Percentiles rank a stretch among this genome's conserved stretches.
phyloP scores from a whole-genome alignment of 2,113 vertebrate genomes.

The Channa argus region DNA sequence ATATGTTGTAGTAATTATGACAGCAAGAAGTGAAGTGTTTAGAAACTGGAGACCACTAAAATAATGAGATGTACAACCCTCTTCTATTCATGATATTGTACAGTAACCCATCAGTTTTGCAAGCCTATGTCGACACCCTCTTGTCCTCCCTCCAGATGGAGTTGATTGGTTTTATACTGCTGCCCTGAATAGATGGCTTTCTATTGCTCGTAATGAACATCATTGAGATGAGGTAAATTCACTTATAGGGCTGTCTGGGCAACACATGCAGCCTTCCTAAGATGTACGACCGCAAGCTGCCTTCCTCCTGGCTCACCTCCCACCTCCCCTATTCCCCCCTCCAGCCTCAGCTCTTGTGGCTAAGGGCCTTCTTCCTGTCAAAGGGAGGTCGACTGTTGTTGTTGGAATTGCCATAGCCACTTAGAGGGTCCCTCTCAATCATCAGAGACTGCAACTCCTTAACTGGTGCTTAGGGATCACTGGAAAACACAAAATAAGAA shows the following conservation, averaged over 20 bases:
- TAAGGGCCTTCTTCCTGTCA: conserved; percentile 76
- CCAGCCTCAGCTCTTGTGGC: conserved; percentile 63
- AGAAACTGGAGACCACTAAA: conserved; percentile 2
- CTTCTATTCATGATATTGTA: not conserved
- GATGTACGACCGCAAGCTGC: conserved; percentile 67
- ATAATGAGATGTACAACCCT: conserved; percentile 12
- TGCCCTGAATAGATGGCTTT: conserved; percentile 62
- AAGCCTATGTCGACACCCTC: conserved; percentile 33
- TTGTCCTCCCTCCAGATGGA: conserved; percentile 57
- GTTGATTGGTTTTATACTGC: conserved; percentile 51
- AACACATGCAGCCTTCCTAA: conserved; percentile 66
- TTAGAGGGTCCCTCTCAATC: conserved; percentile 66
- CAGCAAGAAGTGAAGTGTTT: conserved; percentile 10
- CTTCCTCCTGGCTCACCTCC: conserved; percentile 49
- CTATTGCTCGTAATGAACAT: conserved; percentile 68
- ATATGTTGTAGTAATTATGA: conserved; percentile 18
- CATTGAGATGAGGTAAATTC: conserved; percentile 70
- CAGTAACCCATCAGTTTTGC: conserved; percentile 26
- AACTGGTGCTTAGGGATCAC: conserved; percentile 45
- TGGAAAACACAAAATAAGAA: conserved; percentile 48
- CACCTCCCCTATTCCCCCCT: conserved; percentile 8
- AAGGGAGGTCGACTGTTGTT: conserved; percentile 68
- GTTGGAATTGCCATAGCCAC: conserved; percentile 65
- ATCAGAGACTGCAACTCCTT: conserved; percentile 51
- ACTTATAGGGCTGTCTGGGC: conserved; percentile 70